A percentile compares a stretch with the other conserved stretches of the same genome.
Evolutionary conservation across 2,888 invertebrate species (phyloP).

Genomic region (Trichacis sp.): DNA sequence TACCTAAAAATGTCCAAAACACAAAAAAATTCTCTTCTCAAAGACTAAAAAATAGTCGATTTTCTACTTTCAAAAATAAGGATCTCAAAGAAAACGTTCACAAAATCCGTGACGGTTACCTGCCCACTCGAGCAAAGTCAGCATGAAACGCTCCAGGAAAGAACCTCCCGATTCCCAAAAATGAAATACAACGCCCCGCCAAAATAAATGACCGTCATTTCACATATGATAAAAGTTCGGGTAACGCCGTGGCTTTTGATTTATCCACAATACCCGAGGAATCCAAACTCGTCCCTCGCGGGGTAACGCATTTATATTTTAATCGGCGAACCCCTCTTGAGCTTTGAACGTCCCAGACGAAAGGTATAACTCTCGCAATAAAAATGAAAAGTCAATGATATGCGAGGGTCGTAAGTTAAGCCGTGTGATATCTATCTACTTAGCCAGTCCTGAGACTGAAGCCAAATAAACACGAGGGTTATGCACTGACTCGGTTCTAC

Average conservation of each 20-base stretch:
- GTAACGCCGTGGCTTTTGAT: conserved; percentile 35
- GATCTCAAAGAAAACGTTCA: too few species aligned
- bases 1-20: too few species aligned
- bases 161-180: too few species aligned
- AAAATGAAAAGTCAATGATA: conserved; percentile 46
- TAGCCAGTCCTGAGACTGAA: conserved; percentile 47
- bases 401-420: conserved; percentile 45
- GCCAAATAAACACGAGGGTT: conserved; percentile 49
- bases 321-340: conserved; percentile 44
- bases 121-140: too few species aligned
- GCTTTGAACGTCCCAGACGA: conserved; percentile 45
- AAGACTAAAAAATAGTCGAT: too few species aligned
- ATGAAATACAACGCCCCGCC: conserved; percentile 31
- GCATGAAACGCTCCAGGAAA: too few species aligned
- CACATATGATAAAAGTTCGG: conserved; percentile 39
- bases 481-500: conserved; percentile 42
- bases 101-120: too few species aligned
- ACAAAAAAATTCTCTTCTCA: too few species aligned
- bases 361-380: conserved; percentile 46
- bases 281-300: conserved; percentile 41
- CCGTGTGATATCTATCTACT: conserved; percentile 45
- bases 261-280: conserved; percentile 38
- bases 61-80: too few species aligned
- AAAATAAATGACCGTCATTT: conserved; percentile 39
- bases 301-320: conserved; percentile 43